phyloP scores from a whole-genome alignment of 2,888 invertebrate genomes.

The Phania funesta region DNA sequence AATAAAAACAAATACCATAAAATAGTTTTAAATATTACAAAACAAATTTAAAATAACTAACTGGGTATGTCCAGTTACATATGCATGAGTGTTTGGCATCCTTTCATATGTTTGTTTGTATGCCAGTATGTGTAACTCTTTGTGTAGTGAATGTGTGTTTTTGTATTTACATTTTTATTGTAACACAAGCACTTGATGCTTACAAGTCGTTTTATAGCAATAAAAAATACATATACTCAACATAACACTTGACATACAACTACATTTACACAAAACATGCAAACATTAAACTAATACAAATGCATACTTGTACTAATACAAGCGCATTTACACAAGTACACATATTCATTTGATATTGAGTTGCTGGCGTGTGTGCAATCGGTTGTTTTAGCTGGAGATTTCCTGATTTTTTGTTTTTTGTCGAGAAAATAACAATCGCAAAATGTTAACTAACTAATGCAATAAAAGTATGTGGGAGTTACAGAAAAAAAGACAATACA shows the following conservation, averaged over 20 bases:
- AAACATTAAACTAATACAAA: conserved; percentile 18
- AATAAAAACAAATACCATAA: conserved; percentile 18
- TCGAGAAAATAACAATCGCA: conserved; percentile 55
- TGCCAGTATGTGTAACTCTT: conserved; percentile 4
- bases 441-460: conserved; percentile 61
- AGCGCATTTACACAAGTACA: conserved; percentile 5
- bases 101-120: not conserved
- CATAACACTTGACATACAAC: conserved; percentile 56
- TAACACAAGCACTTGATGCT: conserved; percentile 62
- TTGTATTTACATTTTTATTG: conserved; percentile 41
- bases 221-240: conserved; percentile 35
- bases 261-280: conserved; percentile 27
- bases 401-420: not conserved
- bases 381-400: conserved; percentile 18
- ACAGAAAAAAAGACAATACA: conserved; percentile 1
- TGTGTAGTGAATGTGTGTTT: not conserved
- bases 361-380: conserved; percentile 16
- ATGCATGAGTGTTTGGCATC: not conserved
- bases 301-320: conserved; percentile 30
- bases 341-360: conserved; percentile 17
- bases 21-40: conserved; percentile 16
- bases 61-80: conserved; percentile 1
- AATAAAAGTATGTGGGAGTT: conserved; percentile 64
- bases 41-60: not conserved
- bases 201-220: conserved; percentile 51